phyloP scores from a whole-genome alignment of 64 coral and sea anemone species.

The Catalaphyllia jardinei region DNA sequence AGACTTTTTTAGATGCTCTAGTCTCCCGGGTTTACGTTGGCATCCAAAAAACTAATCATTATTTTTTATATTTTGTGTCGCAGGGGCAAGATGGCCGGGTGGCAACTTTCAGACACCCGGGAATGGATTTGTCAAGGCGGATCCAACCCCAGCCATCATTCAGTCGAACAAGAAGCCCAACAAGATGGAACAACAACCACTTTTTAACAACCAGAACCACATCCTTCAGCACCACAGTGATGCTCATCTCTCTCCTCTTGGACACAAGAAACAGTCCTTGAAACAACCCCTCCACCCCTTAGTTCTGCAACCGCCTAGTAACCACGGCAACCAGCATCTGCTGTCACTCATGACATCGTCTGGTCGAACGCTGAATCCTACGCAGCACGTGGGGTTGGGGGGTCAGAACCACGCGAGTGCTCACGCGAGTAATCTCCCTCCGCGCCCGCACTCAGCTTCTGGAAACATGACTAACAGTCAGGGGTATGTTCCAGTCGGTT shows the following conservation, averaged over 20 bases:
- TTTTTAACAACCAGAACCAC: constrained; percentile 77
- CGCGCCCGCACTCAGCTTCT: constrained; percentile 89
- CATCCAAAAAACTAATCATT: too few species aligned
- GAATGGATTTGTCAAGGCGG: constrained; percentile 53
- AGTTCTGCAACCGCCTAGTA: constrained; percentile 43
- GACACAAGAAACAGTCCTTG: constrained; percentile 60
- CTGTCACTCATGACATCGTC: constrained; percentile 71
- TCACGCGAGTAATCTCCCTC: constrained; percentile 51
- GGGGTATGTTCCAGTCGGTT: constrained; percentile 59
- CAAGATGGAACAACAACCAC: constrained; percentile 37
- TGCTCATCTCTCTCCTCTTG: constrained; percentile 60
- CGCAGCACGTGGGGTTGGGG: constrained; percentile 5
- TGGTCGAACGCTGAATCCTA: constrained; percentile 38
- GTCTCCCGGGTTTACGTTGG: too few species aligned
- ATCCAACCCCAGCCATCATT: constrained; percentile 5
- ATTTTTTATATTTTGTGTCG: not conserved
- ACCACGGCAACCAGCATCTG: constrained; percentile 80
- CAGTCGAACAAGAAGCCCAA: constrained; percentile 27
- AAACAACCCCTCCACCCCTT: constrained; percentile 62
- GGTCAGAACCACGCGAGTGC: constrained; percentile 56
- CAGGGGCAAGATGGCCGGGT: constrained; percentile 40
- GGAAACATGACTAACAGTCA: constrained; percentile 76
- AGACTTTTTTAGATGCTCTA: too few species aligned
- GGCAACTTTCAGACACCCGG: constrained; percentile 45
- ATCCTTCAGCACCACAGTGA: constrained; percentile 57